Percentiles rank a stretch among this genome's conserved stretches.
phyloP scores from a whole-genome alignment of 2,797 vertebrate species.

The Carapus acus region DNA sequence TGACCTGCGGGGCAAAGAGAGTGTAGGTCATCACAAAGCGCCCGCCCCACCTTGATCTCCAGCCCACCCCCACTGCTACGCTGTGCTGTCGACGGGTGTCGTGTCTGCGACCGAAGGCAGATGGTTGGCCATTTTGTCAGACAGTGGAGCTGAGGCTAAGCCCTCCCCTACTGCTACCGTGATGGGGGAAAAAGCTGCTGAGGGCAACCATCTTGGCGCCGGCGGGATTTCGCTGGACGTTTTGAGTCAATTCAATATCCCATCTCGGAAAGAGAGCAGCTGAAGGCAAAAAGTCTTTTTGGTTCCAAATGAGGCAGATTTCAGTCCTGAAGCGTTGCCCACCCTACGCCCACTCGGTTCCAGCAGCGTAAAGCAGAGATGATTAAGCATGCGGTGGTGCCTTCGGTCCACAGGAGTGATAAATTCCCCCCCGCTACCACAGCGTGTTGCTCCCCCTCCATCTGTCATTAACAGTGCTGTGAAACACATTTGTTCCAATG shows the following conservation, averaged over 20 bases:
- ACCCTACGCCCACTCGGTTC: constrained; percentile 38
- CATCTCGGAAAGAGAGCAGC: constrained; percentile 33
- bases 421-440: constrained; percentile 35
- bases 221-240: constrained; percentile 39
- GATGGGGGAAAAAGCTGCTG: constrained; percentile 45
- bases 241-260: constrained; percentile 33
- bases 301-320: constrained; percentile 35
- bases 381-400: constrained; percentile 62
- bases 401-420: constrained; percentile 52
- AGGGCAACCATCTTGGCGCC: constrained; percentile 39
- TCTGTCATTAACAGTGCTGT: constrained; percentile 59
- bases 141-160: constrained; percentile 41
- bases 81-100: constrained; percentile 41
- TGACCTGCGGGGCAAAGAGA: not conserved
- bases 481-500: constrained; percentile 37
- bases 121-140: constrained; percentile 59
- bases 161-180: constrained; percentile 40
- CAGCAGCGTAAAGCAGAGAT: constrained; percentile 62
- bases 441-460: constrained; percentile 55
- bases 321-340: constrained; percentile 35
- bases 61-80: constrained; percentile 5
- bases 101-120: constrained; percentile 53
- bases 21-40: not conserved
- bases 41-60: not conserved
- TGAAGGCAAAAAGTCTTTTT: constrained; percentile 37